Conservation (phyloP, 2,113 vertebrate genomes). For the Ia io region DNA sequence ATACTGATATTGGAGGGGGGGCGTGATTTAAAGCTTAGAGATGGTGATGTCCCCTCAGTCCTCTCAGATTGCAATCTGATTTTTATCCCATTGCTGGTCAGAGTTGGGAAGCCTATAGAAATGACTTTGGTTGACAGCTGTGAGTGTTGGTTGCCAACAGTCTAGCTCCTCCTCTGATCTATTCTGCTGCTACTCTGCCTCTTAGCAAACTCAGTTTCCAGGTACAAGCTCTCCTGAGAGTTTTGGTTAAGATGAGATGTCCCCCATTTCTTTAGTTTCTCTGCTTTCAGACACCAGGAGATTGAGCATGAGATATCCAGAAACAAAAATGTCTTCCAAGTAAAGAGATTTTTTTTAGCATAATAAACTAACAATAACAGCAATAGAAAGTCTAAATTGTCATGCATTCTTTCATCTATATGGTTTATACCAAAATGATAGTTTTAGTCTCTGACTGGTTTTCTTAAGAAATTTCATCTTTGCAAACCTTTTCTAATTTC, state of each 20-base stretch:
- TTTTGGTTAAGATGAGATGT: background rate
- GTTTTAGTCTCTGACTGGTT: background rate
- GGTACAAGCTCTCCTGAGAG: background rate
- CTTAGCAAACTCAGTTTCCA: background rate
- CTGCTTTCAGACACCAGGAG: background rate
- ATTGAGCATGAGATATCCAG: background rate
- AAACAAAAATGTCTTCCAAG: background rate
- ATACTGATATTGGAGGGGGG: background rate
- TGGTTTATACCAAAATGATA: background rate
- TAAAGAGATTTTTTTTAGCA: background rate
- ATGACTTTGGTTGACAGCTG: background rate
- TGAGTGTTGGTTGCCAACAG: rapidly evolving
- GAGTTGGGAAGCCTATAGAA: background rate
- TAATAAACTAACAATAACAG: background rate
- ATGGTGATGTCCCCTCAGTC: background rate
- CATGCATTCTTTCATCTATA: background rate
- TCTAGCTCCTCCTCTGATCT: background rate
- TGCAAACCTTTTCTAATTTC: background rate
- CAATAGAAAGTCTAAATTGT: background rate
- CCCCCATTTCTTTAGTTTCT: background rate
- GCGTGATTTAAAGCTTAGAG: background rate
- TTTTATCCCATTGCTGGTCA: background rate
- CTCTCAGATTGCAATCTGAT: background rate
- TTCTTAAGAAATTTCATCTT: background rate
- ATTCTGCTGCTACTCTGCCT: background rate